phyloP scores from a whole-genome alignment of 37 sponge, comb jelly and placozoan species.

The Agelas oroides region DNA sequence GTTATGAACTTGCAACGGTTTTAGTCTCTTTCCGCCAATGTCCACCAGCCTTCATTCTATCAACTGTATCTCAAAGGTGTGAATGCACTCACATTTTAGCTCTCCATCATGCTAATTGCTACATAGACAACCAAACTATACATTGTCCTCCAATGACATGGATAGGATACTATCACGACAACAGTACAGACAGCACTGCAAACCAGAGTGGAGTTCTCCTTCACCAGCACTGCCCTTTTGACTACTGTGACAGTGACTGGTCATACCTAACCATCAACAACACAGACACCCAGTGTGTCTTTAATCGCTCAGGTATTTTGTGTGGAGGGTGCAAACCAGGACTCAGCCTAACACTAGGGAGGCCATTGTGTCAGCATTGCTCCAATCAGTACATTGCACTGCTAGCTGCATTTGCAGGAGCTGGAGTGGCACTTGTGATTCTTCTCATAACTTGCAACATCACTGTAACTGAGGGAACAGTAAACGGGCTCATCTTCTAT shows the following conservation, averaged over 20 bases:
- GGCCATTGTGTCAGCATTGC: background rate
- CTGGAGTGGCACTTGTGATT: background rate
- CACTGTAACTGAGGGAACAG: background rate
- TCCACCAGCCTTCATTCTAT: too few species aligned
- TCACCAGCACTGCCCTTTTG: constrained; percentile 1
- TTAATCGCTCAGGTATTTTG: background rate
- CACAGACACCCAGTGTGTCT: background rate
- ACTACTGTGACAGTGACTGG: background rate
- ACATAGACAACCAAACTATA: background rate
- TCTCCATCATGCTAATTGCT: background rate
- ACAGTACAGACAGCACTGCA: background rate
- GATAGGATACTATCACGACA: background rate
- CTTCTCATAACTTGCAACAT: background rate
- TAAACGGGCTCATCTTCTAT: background rate
- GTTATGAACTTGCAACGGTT: too few species aligned
- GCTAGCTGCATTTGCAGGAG: background rate
- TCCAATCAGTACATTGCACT: background rate
- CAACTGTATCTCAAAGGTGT: background rate
- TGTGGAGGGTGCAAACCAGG: background rate
- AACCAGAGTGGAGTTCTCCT: background rate
- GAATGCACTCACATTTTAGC: background rate
- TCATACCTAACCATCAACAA: background rate
- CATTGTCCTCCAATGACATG: background rate
- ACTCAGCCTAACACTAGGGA: background rate
- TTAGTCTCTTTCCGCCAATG: too few species aligned